Percentiles rank a stretch among this genome's conserved stretches.
phyloP scores from a whole-genome alignment of 2,113 vertebrate genomes.

The Neomonachus schauinslandi region DNA sequence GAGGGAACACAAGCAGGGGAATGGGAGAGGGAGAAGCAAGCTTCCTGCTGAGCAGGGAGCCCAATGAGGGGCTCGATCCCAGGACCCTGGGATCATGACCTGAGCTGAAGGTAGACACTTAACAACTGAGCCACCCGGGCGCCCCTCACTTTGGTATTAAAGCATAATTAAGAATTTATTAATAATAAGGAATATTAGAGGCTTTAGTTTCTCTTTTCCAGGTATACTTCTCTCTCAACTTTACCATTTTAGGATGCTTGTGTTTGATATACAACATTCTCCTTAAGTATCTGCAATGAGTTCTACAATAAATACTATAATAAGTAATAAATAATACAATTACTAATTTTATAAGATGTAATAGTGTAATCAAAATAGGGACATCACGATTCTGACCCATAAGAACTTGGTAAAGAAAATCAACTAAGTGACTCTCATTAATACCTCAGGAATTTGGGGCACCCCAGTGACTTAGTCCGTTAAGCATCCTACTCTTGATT shows the following conservation, averaged over 20 bases:
- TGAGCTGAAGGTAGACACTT: too few relatives aligned
- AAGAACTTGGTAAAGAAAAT: neutral
- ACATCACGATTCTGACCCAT: neutral
- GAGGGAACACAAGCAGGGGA: too few relatives aligned
- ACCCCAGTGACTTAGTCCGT: too few relatives aligned
- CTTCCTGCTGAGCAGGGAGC: too few relatives aligned
- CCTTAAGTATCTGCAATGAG: neutral
- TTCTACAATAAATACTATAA: neutral
- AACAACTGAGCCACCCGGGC: too few relatives aligned
- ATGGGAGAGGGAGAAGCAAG: too few relatives aligned
- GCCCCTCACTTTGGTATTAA: neutral
- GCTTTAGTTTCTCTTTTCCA: neutral
- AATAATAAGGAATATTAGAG: neutral
- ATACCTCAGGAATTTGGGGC: neutral
- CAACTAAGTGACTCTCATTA: neutral
- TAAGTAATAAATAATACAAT: neutral
- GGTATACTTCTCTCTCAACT: neutral
- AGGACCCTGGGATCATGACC: too few relatives aligned
- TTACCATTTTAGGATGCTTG: neutral
- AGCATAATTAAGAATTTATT: neutral
- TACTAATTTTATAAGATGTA: neutral
- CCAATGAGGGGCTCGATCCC: too few relatives aligned
- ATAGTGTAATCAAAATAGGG: neutral
- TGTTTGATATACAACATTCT: neutral
- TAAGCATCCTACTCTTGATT: too few relatives aligned